Conservation (phyloP, 1,140 invertebrate genomes). For the Littorina saxatilis region DNA sequence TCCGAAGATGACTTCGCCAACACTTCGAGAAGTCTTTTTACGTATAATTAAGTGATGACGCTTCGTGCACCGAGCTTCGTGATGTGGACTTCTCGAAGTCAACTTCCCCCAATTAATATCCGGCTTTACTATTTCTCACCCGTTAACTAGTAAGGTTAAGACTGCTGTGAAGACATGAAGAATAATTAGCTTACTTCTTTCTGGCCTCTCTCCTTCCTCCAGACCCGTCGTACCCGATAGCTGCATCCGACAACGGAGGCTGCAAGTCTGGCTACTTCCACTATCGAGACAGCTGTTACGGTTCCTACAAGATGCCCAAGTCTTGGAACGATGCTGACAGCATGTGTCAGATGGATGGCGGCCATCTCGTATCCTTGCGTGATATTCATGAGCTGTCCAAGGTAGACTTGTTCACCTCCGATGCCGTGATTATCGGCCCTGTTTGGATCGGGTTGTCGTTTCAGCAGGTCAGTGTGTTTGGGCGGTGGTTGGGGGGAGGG, state of each 20-base stretch:
- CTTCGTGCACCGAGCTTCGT: no score
- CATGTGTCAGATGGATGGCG: slow-evolving; percentile 2
- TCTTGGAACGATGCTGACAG: background rate
- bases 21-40: no score
- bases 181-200: no score
- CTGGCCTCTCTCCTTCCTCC: background rate
- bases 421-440: slow-evolving; percentile 3
- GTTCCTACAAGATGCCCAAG: slow-evolving; percentile 24
- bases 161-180: no score
- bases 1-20: no score
- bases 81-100: no score
- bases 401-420: background rate
- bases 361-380: slow-evolving; percentile 21
- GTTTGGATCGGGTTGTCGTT: slow-evolving; percentile 19
- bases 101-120: no score
- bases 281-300: slow-evolving; percentile 19
- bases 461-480: background rate
- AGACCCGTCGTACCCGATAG: slow-evolving; percentile 6
- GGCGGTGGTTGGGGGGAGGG: background rate
- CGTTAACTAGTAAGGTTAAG: no score
- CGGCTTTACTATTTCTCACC: no score
- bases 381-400: slow-evolving; percentile 31
- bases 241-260: background rate
- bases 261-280: background rate
- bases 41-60: no score